Evolutionary conservation across 35 echinoderm and acorn worm genomes (phyloP).

Genomic region (Lytechinus variegatus): DNA sequence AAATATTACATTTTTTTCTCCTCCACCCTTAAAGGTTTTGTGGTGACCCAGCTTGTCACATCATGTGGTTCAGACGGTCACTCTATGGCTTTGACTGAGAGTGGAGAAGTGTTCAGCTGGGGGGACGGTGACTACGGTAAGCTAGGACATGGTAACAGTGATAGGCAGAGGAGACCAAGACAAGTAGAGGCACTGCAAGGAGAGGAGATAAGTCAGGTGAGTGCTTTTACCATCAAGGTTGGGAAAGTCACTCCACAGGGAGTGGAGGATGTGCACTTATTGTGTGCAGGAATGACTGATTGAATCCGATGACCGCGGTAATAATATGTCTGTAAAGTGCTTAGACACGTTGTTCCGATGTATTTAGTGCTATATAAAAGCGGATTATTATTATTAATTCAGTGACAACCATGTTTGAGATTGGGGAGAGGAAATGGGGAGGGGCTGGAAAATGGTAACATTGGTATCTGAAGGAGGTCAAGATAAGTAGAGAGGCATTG

Average conservation of each 20-base stretch:
- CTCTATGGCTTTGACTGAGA: conserved; percentile 98
- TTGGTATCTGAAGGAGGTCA: conserved; percentile 84
- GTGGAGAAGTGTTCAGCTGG: conserved; percentile 99
- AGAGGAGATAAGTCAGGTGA: conserved; percentile 92
- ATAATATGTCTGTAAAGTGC: no score
- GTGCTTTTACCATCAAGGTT: neutral
- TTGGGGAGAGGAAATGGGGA: no score
- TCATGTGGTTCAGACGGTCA: conserved; percentile 98
- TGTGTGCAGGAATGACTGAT: no score
- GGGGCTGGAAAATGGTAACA: conserved; percentile 92
- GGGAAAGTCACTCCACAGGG: no score
- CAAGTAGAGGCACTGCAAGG: conserved; percentile 95
- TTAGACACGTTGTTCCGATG: no score
- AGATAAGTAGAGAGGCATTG: conserved; percentile 83
- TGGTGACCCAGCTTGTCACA: conserved; percentile 95
- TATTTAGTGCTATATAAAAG: no score
- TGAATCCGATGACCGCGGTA: no score
- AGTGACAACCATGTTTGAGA: no score
- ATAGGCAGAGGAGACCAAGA: conserved; percentile 89
- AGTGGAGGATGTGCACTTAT: no score
- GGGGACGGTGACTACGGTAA: conserved; percentile 99
- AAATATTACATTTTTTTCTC: neutral
- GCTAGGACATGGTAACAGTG: conserved; percentile 97
- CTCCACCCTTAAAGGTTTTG: conserved; percentile 72
- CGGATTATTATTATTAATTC: no score